Evolutionary conservation across 2,888 invertebrate genomes (phyloP).

Genomic region (Amphiduros pacificus): DNA sequence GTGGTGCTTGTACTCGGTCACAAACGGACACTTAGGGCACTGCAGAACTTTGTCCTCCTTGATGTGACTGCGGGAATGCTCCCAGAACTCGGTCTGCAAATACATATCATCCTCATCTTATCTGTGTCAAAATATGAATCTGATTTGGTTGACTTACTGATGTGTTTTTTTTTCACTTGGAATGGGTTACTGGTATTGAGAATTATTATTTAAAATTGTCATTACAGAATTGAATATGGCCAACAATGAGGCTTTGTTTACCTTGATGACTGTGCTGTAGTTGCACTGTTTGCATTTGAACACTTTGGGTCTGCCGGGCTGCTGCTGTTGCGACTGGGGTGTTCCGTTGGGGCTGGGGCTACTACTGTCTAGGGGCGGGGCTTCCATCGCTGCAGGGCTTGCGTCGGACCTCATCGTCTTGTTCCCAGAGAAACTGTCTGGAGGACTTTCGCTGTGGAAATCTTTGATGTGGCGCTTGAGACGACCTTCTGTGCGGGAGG

Average conservation of each 20-base stretch:
- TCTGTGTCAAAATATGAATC: too few relatives aligned
- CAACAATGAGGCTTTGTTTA: too few relatives aligned
- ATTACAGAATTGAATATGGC: not conserved
- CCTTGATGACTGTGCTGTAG: constrained; percentile 80
- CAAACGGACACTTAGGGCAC: constrained; percentile 92
- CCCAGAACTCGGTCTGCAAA: constrained; percentile 80
- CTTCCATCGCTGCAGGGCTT: too few relatives aligned
- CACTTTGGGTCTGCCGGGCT: constrained; percentile 67
- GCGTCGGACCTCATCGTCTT: constrained; percentile 38
- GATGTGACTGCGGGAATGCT: constrained; percentile 85
- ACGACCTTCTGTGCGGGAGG: constrained; percentile 63
- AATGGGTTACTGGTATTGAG: too few relatives aligned
- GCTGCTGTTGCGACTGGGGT: too few relatives aligned
- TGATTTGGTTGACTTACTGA: too few relatives aligned
- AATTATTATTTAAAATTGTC: too few relatives aligned
- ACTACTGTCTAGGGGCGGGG: not conserved
- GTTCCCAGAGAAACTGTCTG: constrained; percentile 53
- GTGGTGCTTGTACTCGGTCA: constrained; percentile 98
- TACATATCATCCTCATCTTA: too few relatives aligned
- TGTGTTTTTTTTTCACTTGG: too few relatives aligned
- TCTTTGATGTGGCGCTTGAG: constrained; percentile 65
- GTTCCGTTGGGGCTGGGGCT: constrained; percentile 19
- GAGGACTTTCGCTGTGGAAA: constrained; percentile 60
- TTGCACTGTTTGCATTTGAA: constrained; percentile 92
- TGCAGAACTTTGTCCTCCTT: constrained; percentile 87